Base-by-base conservation (phyloP, 1,140 invertebrate species). In the Habropoda laboriosa region DNA sequence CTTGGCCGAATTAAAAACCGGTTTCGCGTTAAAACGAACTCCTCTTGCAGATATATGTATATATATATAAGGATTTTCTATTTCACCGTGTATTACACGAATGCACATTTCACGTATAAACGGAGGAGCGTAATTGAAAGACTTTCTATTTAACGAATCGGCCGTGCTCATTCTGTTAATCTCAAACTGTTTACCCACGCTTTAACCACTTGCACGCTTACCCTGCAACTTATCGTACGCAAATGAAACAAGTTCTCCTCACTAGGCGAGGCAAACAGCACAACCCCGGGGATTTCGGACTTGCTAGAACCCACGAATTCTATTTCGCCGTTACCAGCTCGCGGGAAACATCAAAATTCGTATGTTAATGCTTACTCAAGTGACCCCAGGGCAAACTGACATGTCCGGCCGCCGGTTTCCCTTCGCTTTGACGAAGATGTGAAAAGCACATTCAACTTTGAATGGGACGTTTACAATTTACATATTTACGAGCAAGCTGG, bases 241-340 rank as follows among this genome's bases (percentile, higher is more conserved):
- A 27, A 60, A 60, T 40, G 66, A 77, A 70, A 49, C 72, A 40
- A 75, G 61, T 66, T 75, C 47, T 35, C 27, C 4, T n/a, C 24
- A 7, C 6, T 55, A 21, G 16, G 47, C 47, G 18, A 35, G 32
- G 24, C n/a, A 47, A 67, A 57, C 61, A 49, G 45, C n/a, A 70
- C 55, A 60, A n/a, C 75, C 57, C 24, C 18, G 1, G 45, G 51
- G 24, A 40, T 60, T 78, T 40, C 38, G 3, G 35, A 57, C 24
- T 55, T 40, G 1, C 67, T 13, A 21, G 32, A 16, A 32, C 24
- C 40, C 18, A 6, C 10, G 51, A 40, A 30, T 77, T 51, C 66
- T 35, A 10, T 57, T 45, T 24, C 32, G 24, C 13, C 4, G 35
- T 3, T 35, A 16, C 38, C 3, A 27, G n/a, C 21, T 38, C 61